Evolutionary conservation across 2,888 invertebrate species (phyloP).

Genomic region (Acanthococcus lagerstroemiae): DNA sequence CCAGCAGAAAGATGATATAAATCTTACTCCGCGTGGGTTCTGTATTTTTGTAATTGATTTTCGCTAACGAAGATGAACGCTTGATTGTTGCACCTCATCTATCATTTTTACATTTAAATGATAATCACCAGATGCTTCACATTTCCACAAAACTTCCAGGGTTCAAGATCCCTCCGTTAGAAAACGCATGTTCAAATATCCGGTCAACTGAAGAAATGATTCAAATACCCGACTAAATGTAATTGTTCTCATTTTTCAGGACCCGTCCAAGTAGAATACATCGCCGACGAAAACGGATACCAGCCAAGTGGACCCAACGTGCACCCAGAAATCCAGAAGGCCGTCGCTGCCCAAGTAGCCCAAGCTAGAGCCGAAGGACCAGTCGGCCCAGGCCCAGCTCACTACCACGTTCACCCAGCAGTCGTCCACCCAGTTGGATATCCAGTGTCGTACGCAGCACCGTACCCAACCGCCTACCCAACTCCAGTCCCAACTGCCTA

Average conservation of each 20-base stretch:
- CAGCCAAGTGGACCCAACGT: slow-evolving; percentile 38
- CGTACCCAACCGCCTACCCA: background rate
- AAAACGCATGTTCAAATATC: too few species aligned
- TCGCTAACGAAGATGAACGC: too few species aligned
- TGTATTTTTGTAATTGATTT: too few species aligned
- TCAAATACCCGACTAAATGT: too few species aligned
- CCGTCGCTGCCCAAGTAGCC: slow-evolving; percentile 38
- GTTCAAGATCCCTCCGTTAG: too few species aligned
- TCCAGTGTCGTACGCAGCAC: background rate
- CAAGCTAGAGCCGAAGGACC: slow-evolving; percentile 33
- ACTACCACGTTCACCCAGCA: slow-evolving; percentile 6
- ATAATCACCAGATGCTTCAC: too few species aligned
- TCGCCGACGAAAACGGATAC: slow-evolving; percentile 39
- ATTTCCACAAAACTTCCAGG: too few species aligned
- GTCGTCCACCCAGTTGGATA: background rate
- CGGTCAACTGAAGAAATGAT: too few species aligned
- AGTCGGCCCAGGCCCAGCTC: background rate
- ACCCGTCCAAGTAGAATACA: slow-evolving; percentile 36
- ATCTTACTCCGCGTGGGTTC: too few species aligned
- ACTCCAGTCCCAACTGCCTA: slow-evolving; percentile 1
- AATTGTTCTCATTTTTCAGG: slow-evolving; percentile 24
- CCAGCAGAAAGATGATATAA: too few species aligned
- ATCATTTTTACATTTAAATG: too few species aligned
- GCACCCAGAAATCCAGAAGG: slow-evolving; percentile 38
- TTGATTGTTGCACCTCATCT: too few species aligned